These are phyloP conservation scores for Phoeniculus purpureus DNA, from an alignment of 2,797 vertebrate species.

Conservation along the genomic window DNA sequence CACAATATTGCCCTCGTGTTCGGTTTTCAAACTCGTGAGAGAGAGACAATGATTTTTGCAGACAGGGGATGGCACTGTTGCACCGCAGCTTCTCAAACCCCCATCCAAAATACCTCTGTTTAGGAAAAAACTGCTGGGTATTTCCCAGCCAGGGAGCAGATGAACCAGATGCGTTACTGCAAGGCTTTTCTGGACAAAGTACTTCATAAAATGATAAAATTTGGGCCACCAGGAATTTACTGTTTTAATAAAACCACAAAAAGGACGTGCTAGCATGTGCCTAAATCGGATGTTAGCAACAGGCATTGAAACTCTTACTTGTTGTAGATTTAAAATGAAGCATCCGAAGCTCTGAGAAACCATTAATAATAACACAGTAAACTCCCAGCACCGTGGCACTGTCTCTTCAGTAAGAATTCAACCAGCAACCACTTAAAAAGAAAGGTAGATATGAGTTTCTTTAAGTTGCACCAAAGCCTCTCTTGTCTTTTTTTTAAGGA, in stretches of 20 bases:
- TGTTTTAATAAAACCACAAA: neutral
- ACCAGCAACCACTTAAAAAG: neutral
- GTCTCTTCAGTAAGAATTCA: neutral
- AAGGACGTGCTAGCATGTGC: neutral
- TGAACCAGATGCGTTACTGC: conserved; percentile 25
- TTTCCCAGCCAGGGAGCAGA: conserved; percentile 41
- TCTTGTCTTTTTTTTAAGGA: neutral
- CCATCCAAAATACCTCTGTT: conserved; percentile 47
- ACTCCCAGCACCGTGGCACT: neutral
- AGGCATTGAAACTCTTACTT: neutral
- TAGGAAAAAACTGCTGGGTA: conserved; percentile 31
- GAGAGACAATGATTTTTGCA: conserved; percentile 34
- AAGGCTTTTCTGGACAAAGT: conserved; percentile 39
- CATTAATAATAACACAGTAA: neutral
- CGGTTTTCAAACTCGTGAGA: neutral
- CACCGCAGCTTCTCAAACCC: conserved; percentile 37
- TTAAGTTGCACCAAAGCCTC: neutral
- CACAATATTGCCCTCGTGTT: neutral
- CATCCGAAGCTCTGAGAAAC: neutral
- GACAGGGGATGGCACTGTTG: conserved; percentile 75
- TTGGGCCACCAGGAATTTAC: neutral
- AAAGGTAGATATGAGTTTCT: neutral
- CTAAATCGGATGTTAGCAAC: neutral
- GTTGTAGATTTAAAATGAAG: conserved; percentile 29
- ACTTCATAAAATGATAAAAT: conserved; percentile 5